These are phyloP conservation scores for Remorina albescens DNA, from an alignment of 2,797 vertebrate genomes.

Conservation along the genomic window DNA sequence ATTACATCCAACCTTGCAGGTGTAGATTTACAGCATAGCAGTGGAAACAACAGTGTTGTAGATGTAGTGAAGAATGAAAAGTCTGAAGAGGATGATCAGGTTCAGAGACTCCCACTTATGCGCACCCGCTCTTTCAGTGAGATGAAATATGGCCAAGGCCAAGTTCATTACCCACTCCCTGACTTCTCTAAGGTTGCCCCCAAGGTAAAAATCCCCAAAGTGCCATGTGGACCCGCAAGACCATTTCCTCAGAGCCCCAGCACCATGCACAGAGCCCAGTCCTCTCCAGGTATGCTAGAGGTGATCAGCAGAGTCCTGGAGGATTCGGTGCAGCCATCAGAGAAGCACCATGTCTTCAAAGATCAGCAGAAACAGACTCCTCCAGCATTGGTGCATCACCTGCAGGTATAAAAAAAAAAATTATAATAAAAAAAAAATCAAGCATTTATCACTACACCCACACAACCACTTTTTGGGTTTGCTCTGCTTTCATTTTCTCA, in stretches of 20 bases:
- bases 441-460: no score
- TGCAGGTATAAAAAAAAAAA: conserved; percentile 81
- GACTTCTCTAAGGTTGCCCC: conserved; percentile 85
- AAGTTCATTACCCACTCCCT: conserved; percentile 83
- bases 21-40: conserved; percentile 29
- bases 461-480: background rate
- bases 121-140: conserved; percentile 75
- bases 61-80: conserved; percentile 19
- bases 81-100: conserved; percentile 12
- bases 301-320: conserved; percentile 83
- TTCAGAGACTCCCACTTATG: conserved; percentile 57
- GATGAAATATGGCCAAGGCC: conserved; percentile 83
- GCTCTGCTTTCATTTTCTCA: background rate
- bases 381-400: conserved; percentile 71
- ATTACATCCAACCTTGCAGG: conserved; percentile 23
- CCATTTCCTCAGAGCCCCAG: conserved; percentile 57
- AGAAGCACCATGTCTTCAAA: conserved; percentile 67
- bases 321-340: conserved; percentile 75
- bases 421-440: no score
- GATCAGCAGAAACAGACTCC: conserved; percentile 62
- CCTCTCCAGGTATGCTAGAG: conserved; percentile 79
- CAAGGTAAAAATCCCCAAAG: conserved; percentile 86
- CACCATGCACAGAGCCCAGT: conserved; percentile 72
- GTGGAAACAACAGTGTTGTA: background rate
- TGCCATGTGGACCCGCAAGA: conserved; percentile 46